Base-by-base conservation (phyloP, 2,888 invertebrate genomes). In the Conchocele bisecta region DNA sequence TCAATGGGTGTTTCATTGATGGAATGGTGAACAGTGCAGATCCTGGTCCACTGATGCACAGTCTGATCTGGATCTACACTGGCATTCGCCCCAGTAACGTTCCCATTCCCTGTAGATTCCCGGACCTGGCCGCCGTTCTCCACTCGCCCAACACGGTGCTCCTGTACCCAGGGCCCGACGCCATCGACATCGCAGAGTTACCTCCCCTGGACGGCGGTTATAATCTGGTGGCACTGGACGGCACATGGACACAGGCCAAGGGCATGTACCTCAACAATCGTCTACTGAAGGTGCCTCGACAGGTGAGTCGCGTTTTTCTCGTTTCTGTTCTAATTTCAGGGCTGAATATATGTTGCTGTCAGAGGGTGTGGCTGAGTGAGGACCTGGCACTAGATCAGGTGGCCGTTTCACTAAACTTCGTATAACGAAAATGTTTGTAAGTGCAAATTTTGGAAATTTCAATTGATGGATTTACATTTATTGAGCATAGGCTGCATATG, bases 211-310 rank as follows among this genome's bases (percentile, higher is more conserved):
- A 88, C 73, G 88, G 90, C 65, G 64, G 59, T 17, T 96, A 95
- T 88, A 97, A 96, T 90, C 92, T 98, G 58, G 93, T 98, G 46
- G 92, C 98, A 42, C 93, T 98, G 75, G 98, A 98, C 92, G 98
- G 98, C 4, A 98, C 98, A 11, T 98, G 98, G 98, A 95, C 97
- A 0, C 98, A 98, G 91, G 97, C 98, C 2, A 97, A 96, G 91
- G 95, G 96, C 13, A 96, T 98, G 74, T 98, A 95, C 91, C 94
- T 95, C 53, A 95, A 95, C 74, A 97, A 96, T 89, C 93, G 95
- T 15, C 92, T 94, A 69, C 92, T 98, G 54, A 95, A 95, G 83
- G 92, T 92, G 59, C 91, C 97, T 67, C 94, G 93, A 85, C 96
- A 97, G 92, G 93, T 93, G 63, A 51, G 29, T 33, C 3, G 46